Evolutionary conservation across 2,113 vertebrate species (phyloP).

Genomic region (Sciurus niger): DNA sequence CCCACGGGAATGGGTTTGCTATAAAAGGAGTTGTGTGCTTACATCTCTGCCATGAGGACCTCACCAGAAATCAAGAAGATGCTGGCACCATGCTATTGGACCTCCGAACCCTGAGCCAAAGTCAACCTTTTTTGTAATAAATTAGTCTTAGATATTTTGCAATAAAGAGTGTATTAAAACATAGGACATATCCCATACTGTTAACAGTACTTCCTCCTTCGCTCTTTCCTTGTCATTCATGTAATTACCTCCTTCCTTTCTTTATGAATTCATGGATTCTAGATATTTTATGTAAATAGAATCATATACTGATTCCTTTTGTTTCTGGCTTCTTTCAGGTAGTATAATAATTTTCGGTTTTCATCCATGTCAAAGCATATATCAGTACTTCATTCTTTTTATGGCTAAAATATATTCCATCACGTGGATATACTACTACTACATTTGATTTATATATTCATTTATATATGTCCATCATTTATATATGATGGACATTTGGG

Average conservation of each 20-base stretch:
- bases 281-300: background rate
- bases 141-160: no score
- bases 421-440: background rate
- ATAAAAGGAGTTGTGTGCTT: no score
- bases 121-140: no score
- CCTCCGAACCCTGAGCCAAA: no score
- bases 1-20: no score
- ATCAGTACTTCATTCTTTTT: background rate
- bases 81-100: no score
- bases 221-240: background rate
- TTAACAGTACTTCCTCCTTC: background rate
- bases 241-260: background rate
- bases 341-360: background rate
- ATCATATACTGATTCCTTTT: background rate
- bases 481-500: background rate
- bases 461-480: no score
- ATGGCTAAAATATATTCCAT: background rate
- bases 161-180: no score
- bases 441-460: background rate
- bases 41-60: no score
- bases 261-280: background rate
- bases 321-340: background rate
- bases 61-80: no score
- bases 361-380: background rate
- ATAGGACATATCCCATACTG: no score